A percentile compares a stretch with the other conserved stretches of the same genome.
These are phyloP conservation scores for Sinotaia quadrata DNA, from an alignment of 2,888 invertebrate genomes.

Conservation along the genomic window DNA sequence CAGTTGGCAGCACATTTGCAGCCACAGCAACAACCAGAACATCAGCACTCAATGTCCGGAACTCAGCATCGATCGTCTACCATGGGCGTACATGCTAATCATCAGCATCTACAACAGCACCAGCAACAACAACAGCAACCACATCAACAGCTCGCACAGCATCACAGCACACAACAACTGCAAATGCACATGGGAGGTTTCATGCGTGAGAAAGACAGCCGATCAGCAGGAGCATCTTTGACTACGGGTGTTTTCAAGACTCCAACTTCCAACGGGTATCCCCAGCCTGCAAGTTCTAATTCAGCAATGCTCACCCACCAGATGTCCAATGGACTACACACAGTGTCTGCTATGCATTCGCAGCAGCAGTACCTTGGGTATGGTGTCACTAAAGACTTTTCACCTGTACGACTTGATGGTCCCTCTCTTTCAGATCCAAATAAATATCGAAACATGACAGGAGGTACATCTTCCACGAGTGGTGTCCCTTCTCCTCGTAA, in stretches of 20 bases:
- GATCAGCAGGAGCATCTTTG: not conserved
- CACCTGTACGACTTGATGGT: not conserved
- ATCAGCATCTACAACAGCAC: conserved; percentile 7
- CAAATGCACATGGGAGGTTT: conserved; percentile 1
- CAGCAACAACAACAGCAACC: conserved; percentile 3
- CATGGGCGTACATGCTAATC: not conserved
- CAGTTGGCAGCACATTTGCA: conserved; percentile 7
- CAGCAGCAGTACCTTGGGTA: conserved; percentile 21
- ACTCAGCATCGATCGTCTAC: not conserved
- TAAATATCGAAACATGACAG: not conserved
- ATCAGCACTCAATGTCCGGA: conserved; percentile 8
- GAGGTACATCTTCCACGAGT: not conserved
- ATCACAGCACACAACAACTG: not conserved
- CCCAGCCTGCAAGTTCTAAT: not conserved
- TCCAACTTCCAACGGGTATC: not conserved
- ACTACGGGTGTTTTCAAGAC: conserved; percentile 20
- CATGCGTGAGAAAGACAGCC: conserved; percentile 13
- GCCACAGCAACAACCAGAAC: conserved; percentile 6
- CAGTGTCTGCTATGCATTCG: conserved; percentile 18
- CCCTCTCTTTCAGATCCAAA: not conserved
- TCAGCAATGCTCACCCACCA: not conserved
- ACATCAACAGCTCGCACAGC: conserved; percentile 4
- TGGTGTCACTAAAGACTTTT: conserved; percentile 12
- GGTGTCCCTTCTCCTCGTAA: not conserved
- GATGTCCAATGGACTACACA: conserved; percentile 20